A percentile compares a stretch with the other conserved stretches of the same genome.
phyloP scores from a whole-genome alignment of 2,888 invertebrate species.

The Punctoribates punctum region DNA sequence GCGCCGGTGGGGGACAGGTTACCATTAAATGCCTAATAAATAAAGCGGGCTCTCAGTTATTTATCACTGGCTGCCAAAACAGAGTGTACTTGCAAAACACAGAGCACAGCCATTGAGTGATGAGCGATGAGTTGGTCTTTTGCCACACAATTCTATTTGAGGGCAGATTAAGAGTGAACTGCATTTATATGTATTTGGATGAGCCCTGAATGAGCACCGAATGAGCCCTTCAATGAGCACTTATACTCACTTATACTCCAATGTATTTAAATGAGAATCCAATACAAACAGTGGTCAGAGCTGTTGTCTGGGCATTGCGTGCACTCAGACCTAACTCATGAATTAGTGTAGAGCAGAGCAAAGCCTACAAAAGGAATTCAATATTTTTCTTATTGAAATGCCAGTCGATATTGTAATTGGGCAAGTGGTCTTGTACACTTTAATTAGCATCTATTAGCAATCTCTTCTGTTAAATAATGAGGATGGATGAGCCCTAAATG shows the following conservation, averaged over 20 bases:
- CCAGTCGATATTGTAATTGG: neutral
- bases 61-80: too few species aligned
- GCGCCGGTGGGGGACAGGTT: too few species aligned
- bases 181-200: neutral
- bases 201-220: neutral
- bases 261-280: too few species aligned
- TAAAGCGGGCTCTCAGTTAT: too few species aligned
- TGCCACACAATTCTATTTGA: neutral
- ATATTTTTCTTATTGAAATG: neutral
- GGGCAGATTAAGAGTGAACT: neutral
- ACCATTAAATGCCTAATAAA: too few species aligned
- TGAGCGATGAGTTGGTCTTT: neutral
- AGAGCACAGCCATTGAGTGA: neutral
- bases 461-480: constrained; percentile 22
- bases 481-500: constrained; percentile 6
- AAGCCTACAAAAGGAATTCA: neutral
- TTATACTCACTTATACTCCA: too few species aligned
- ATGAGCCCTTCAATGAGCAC: too few species aligned
- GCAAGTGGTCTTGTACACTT: neutral
- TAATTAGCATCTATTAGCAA: constrained; percentile 24
- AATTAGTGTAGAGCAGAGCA: neutral
- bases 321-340: neutral
- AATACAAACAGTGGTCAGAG: constrained; percentile 11
- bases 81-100: neutral
- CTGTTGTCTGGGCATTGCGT: neutral